Conservation (phyloP, 35 echinoderm and acorn worm genomes). For the Ptychodera flava region DNA sequence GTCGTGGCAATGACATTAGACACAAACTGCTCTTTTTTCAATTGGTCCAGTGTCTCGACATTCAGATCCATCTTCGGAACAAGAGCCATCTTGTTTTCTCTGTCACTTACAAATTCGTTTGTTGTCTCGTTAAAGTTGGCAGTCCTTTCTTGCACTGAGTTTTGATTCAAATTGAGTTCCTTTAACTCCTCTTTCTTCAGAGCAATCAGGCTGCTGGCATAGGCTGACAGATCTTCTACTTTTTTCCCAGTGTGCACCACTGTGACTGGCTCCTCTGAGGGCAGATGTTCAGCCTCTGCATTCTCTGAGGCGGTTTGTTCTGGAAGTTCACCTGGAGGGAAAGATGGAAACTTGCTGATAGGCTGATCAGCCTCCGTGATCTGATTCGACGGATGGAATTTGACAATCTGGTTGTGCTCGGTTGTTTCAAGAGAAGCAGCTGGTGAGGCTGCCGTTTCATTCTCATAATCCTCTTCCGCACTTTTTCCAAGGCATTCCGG, state of each 20-base stretch:
- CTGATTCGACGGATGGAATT: not conserved
- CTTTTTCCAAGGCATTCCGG: not conserved
- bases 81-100: not conserved
- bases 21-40: constrained; percentile 63
- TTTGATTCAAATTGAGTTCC: not conserved
- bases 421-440: not conserved
- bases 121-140: not conserved
- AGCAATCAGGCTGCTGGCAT: not conserved
- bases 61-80: not conserved
- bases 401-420: not conserved
- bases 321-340: no score
- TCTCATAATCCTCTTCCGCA: not conserved
- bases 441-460: not conserved
- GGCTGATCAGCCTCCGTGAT: not conserved
- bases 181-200: not conserved
- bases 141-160: not conserved
- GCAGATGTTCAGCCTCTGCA: not conserved
- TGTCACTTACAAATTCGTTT: not conserved
- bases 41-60: constrained; percentile 11
- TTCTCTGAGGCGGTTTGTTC: not conserved
- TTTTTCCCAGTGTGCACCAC: not conserved
- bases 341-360: not conserved
- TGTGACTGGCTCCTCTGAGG: not conserved
- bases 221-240: not conserved
- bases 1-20: constrained; percentile 72